These are phyloP conservation scores for Etia nguti DNA, from an alignment of 2,113 vertebrate species.

Conservation along the genomic window DNA sequence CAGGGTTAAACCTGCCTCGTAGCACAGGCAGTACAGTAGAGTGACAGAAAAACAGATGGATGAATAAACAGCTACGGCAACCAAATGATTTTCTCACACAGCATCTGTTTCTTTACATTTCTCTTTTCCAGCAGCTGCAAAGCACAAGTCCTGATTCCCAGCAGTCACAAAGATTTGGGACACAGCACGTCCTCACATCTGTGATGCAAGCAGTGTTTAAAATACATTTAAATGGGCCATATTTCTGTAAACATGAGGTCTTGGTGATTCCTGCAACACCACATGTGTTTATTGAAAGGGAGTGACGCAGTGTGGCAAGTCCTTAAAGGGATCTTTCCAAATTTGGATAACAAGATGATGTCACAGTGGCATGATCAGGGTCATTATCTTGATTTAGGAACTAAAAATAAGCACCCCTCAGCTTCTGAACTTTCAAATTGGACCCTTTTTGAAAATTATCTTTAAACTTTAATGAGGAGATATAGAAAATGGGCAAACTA, in stretches of 20 bases:
- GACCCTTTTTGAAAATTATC: neutral
- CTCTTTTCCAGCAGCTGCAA: neutral
- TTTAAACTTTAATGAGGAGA: neutral
- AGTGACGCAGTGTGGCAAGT: neutral
- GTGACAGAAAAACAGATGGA: neutral
- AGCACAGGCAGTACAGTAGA: rapidly evolving
- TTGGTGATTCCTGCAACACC: neutral
- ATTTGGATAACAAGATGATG: neutral
- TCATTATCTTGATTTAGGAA: neutral
- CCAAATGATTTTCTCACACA: neutral
- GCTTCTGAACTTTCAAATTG: neutral
- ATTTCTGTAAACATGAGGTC: neutral
- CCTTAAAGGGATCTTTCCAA: neutral
- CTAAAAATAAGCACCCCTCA: neutral
- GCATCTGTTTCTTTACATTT: neutral
- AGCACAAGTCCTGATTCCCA: neutral
- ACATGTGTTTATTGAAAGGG: neutral
- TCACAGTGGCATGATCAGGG: neutral
- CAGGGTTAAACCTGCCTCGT: neutral
- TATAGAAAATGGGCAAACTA: neutral
- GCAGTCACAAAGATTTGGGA: neutral
- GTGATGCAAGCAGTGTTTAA: neutral
- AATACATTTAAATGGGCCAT: neutral
- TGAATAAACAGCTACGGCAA: neutral
- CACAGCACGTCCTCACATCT: neutral